Evolutionary conservation across 1,140 invertebrate genomes (phyloP).

Genomic region (Aphidius gifuensis): DNA sequence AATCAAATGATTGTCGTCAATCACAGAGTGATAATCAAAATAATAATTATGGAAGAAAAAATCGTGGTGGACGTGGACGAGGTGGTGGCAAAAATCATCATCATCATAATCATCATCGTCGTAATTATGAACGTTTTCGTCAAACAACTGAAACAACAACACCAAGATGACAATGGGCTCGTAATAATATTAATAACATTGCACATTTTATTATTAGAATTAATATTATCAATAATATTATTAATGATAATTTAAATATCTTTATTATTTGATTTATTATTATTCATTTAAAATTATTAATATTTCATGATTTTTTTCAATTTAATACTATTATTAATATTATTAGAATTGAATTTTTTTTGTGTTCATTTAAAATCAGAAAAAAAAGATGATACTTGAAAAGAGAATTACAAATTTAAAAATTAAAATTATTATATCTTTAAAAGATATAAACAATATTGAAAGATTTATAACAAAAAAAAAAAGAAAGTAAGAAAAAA

Average conservation of each 20-base stretch:
- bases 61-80: slow-evolving; percentile 42
- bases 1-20: slow-evolving; percentile 34
- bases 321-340: too few relatives aligned
- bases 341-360: too few relatives aligned
- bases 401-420: too few relatives aligned
- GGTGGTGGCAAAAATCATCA: slow-evolving; percentile 41
- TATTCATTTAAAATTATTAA: slow-evolving; percentile 1
- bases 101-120: slow-evolving; percentile 42
- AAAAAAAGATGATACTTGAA: too few relatives aligned
- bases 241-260: slow-evolving; percentile 11
- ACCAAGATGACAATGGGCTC: slow-evolving; percentile 53
- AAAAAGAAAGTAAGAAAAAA: too few relatives aligned
- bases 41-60: slow-evolving; percentile 29
- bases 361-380: too few relatives aligned
- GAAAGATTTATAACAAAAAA: too few relatives aligned
- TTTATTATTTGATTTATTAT: neutral
- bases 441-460: too few relatives aligned
- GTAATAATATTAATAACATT: slow-evolving; percentile 16
- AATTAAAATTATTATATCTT: too few relatives aligned
- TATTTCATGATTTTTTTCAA: neutral
- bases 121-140: slow-evolving; percentile 44
- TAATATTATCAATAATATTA: slow-evolving; percentile 15
- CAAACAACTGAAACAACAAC: slow-evolving; percentile 39
- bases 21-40: slow-evolving; percentile 30
- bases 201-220: slow-evolving; percentile 5